Evolutionary conservation across 1,140 invertebrate genomes (phyloP).

Genomic region (Cryptotermes secundus): DNA sequence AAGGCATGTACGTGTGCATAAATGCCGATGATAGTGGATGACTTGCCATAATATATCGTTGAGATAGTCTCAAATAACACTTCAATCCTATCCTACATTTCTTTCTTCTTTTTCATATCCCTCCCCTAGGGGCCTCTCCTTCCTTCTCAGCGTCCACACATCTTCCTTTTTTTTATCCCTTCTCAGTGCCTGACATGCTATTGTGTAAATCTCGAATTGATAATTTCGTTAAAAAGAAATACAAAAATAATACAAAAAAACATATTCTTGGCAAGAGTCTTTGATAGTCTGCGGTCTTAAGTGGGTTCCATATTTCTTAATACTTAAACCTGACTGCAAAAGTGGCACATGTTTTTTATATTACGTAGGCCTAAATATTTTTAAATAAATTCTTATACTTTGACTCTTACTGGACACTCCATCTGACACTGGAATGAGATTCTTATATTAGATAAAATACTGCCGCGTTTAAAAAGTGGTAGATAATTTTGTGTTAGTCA

Average conservation of each 20-base stretch:
- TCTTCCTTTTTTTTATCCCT: not conserved
- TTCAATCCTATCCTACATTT: not conserved
- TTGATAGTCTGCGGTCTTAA: conserved; percentile 27
- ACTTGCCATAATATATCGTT: conserved; percentile 17
- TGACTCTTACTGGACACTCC: too few relatives aligned
- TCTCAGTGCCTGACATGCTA: conserved; percentile 20
- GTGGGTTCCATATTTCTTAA: conserved; percentile 28
- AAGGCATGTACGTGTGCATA: not conserved
- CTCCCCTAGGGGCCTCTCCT: not conserved
- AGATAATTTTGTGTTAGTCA: too few relatives aligned
- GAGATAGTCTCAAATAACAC: not conserved
- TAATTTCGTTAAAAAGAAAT: conserved; percentile 26
- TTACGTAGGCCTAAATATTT: not conserved
- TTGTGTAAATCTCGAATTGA: conserved; percentile 28
- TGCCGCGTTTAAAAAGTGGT: too few relatives aligned
- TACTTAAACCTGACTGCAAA: not conserved
- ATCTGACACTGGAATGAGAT: too few relatives aligned
- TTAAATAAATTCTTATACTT: too few relatives aligned
- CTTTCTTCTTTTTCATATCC: not conserved
- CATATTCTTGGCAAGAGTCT: not conserved
- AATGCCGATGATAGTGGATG: not conserved
- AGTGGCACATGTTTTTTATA: not conserved
- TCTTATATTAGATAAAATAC: too few relatives aligned
- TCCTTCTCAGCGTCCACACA: not conserved
- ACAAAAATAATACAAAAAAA: conserved; percentile 12